Evolutionary conservation across 2,113 vertebrate species (phyloP).

Genomic region (Muntiacus muntjak): DNA sequence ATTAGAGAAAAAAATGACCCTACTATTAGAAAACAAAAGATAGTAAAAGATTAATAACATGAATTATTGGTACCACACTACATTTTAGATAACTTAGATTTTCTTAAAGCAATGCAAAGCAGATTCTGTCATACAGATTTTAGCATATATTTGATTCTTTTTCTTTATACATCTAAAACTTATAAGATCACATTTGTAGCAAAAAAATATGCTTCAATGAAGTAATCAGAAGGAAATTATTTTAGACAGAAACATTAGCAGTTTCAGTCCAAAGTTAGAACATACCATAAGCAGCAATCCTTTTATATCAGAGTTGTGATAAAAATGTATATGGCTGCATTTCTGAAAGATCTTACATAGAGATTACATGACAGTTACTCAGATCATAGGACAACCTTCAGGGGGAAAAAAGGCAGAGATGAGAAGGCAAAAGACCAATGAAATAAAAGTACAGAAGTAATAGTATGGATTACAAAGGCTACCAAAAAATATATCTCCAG

Average conservation of each 20-base stretch:
- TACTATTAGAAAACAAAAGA: not conserved
- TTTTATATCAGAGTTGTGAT: not conserved
- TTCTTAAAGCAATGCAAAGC: not conserved
- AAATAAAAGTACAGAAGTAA: not conserved
- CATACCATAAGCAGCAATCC: not conserved
- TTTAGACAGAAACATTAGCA: not conserved
- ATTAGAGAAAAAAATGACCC: not conserved
- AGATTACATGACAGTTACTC: not conserved
- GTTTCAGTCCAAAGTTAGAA: not conserved
- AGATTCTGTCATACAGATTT: not conserved
- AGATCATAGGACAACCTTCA: not conserved
- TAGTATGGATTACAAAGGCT: not conserved
- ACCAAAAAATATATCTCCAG: not conserved
- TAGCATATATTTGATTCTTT: not conserved
- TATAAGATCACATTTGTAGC: not conserved
- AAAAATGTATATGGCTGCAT: not conserved
- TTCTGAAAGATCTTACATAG: not conserved
- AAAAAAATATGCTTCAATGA: not conserved
- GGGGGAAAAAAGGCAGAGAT: not conserved
- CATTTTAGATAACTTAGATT: not conserved
- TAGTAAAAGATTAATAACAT: not conserved
- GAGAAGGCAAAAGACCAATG: not conserved
- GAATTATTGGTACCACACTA: not conserved
- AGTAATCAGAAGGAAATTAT: conserved; percentile 19
- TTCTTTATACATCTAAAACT: not conserved